These are phyloP conservation scores for Dynastes hyllus DNA, from an alignment of 2,888 invertebrate species.

Conservation along the genomic window DNA sequence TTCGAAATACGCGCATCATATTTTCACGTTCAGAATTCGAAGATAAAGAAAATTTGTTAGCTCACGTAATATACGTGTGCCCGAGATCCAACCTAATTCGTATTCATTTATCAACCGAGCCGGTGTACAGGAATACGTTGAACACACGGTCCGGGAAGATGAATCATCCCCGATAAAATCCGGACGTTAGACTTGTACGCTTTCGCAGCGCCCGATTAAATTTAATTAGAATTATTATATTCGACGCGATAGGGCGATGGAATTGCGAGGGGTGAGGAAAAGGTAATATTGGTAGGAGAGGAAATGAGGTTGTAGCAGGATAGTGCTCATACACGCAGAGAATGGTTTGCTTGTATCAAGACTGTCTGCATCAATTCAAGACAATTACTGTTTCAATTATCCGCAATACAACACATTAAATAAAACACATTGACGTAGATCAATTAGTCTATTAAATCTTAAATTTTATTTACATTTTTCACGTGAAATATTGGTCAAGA, in stretches of 20 bases:
- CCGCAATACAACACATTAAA: no score
- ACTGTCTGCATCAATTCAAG: no score
- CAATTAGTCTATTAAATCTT: no score
- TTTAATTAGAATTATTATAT: conserved; percentile 51
- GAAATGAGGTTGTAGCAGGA: no score
- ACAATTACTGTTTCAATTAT: no score
- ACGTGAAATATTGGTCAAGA: no score
- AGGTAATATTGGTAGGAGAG: not conserved
- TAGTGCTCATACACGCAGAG: no score
- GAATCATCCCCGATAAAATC: conserved; percentile 47
- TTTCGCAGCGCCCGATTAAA: conserved; percentile 46
- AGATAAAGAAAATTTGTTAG: not conserved
- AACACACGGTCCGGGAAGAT: conserved; percentile 43
- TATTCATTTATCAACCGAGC: conserved; percentile 42
- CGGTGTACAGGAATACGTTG: conserved; percentile 15
- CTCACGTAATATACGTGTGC: not conserved
- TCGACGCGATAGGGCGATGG: conserved; percentile 20
- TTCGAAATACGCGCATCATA: not conserved
- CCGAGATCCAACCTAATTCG: conserved; percentile 30
- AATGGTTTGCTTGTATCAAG: no score
- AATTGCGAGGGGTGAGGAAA: not conserved
- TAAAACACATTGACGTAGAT: no score
- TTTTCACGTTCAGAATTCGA: not conserved
- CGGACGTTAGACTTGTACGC: conserved; percentile 37
- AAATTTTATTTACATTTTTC: no score